Evolutionary conservation across 2,113 vertebrate genomes (phyloP).

Genomic region (Corvus moneduloides): DNA sequence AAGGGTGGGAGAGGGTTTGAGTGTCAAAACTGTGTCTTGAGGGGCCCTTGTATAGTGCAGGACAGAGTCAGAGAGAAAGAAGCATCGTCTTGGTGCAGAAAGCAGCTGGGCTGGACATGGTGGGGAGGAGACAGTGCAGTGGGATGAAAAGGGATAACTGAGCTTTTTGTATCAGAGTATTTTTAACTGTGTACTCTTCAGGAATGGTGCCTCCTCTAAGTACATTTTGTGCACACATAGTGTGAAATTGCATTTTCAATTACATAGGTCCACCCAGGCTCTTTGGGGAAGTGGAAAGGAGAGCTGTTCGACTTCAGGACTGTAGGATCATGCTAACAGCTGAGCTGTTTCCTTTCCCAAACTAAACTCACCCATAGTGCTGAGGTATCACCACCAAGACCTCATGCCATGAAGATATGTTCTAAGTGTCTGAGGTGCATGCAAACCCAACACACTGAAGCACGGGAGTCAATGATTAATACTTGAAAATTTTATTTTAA

Average conservation of each 20-base stretch:
- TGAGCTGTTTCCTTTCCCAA: background rate
- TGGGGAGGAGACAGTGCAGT: background rate
- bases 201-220: background rate
- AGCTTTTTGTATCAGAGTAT: background rate
- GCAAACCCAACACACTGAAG: background rate
- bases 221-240: background rate
- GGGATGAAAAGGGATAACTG: background rate
- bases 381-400: background rate
- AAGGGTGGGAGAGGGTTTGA: background rate
- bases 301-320: background rate
- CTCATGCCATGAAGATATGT: background rate
- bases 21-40: background rate
- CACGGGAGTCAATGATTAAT: background rate
- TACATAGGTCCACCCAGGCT: background rate
- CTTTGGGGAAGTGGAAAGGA: background rate
- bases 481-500: background rate
- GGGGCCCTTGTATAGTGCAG: background rate
- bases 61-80: background rate
- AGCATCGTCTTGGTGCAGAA: background rate
- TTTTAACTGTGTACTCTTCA: background rate
- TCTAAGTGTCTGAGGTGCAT: background rate
- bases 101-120: background rate
- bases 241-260: background rate
- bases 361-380: background rate
- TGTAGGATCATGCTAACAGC: background rate